These are phyloP conservation scores for Montipora foliosa DNA, from an alignment of 64 coral and sea anemone species.

Conservation along the genomic window DNA sequence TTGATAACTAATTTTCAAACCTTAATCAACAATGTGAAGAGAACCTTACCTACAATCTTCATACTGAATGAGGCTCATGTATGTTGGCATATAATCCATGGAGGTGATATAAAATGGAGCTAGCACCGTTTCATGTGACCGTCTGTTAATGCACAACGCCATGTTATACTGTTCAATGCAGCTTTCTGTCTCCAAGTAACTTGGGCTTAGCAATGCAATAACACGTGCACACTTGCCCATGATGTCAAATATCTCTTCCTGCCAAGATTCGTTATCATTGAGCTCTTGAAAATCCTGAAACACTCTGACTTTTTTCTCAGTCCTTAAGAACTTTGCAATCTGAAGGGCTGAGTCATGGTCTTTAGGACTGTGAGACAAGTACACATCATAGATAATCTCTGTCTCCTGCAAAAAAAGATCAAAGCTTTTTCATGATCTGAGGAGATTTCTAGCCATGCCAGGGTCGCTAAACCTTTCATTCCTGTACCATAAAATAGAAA, in stretches of 20 bases:
- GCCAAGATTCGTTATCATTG: slow-evolving; percentile 84
- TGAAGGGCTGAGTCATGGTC: slow-evolving; percentile 68
- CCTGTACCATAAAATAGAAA: no score
- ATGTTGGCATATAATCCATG: slow-evolving; percentile 83
- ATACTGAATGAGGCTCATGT: slow-evolving; percentile 94
- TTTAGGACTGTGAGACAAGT: slow-evolving; percentile 82
- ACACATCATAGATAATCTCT: slow-evolving; percentile 72
- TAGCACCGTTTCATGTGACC: slow-evolving; percentile 68
- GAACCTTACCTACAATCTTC: slow-evolving; percentile 86
- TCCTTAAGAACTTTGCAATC: slow-evolving; percentile 58
- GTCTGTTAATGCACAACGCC: slow-evolving; percentile 83
- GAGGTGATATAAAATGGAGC: slow-evolving; percentile 83
- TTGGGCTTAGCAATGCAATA: slow-evolving; percentile 79
- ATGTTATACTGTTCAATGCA: slow-evolving; percentile 98
- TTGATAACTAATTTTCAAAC: no score
- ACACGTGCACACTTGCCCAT: slow-evolving; percentile 87
- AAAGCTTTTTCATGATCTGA: no score
- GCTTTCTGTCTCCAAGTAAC: slow-evolving; percentile 61
- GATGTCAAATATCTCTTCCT: slow-evolving; percentile 83
- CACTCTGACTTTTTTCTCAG: slow-evolving; percentile 57
- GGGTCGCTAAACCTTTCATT: no score
- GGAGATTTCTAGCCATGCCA: no score
- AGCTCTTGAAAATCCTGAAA: slow-evolving; percentile 79
- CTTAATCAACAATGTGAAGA: no score
- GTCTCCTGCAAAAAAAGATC: slow-evolving; percentile 30